Evolutionary conservation across 1,140 invertebrate species (phyloP), one percentile per base, ranked within the genome.

Genomic region (Branchinecta lynchi): DNA sequence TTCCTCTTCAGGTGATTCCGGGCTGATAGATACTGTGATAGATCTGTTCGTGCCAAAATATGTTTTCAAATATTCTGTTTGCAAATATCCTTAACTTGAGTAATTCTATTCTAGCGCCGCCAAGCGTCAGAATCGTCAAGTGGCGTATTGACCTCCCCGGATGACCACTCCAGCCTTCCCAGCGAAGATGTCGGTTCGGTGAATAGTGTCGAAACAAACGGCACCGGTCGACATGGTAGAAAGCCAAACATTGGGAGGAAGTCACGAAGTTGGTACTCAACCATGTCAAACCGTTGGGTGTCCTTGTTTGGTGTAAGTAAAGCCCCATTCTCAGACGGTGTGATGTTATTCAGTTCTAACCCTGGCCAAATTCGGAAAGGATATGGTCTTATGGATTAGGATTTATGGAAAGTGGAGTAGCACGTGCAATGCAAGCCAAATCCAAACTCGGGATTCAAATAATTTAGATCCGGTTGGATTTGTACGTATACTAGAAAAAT

Each of bases 261-360:
- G 81, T 86, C 89, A 71, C 87, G 89, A 74, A 93, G 92, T 76
- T 96, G 93, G 91, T 96, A 96, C 77, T 94, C 91, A 0, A 84
- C 86, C 70, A 86, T 94, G 69, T 95, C 91, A 77, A 96, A 96
- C 77, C 83, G 93, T 75, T 96, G 93, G 92, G 83, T 94, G 32
- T 93, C 93, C 10, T 79, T 97, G 6, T 78, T 90, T 73, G 93
- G 93, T 71, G 92, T 95, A 81, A 85, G 87, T 84, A 74, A 71
- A 32, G 32, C 32, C 32, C 32, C 32, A 5, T 32, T 32, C 32
- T 32, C 32, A 32, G 32, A 32, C 32, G 32, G 32, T 32, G 32
- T 32, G 5, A 32, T 32, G 1, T 5, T 32, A 32, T 32, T 32
- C 32, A 32, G 32, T 32, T 32, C 2, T 32, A 32, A 5, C 32